Evolutionary conservation across 2,797 vertebrate species (phyloP).

Genomic region (Sebastiscus albofasciatus): DNA sequence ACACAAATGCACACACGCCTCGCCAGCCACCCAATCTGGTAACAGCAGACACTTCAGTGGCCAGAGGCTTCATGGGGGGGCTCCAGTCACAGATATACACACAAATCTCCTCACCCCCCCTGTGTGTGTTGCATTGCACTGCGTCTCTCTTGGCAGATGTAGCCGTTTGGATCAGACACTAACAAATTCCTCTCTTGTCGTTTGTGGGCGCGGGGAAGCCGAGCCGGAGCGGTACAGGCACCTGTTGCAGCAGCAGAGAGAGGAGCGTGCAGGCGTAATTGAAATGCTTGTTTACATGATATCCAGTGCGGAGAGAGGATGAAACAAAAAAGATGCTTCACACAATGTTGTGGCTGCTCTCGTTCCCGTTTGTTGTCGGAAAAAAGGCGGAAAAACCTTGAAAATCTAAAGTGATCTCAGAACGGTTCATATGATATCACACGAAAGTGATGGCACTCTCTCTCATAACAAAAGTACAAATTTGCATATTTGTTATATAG

Average conservation of each 20-base stretch:
- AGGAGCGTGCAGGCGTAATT: background rate
- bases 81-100: slow-evolving; percentile 20
- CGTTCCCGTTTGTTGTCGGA: background rate
- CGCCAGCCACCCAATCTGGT: slow-evolving; percentile 61
- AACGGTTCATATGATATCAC: background rate
- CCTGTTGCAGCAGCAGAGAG: slow-evolving; percentile 60
- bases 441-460: background rate
- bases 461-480: background rate
- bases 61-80: slow-evolving; percentile 53
- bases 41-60: slow-evolving; percentile 44
- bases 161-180: slow-evolving; percentile 56
- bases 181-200: slow-evolving; percentile 58
- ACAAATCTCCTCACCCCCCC: slow-evolving; percentile 2
- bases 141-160: slow-evolving; percentile 62
- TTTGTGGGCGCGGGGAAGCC: slow-evolving; percentile 17
- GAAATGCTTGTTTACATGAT: slow-evolving; percentile 34
- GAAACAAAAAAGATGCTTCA: background rate
- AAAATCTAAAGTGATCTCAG: background rate
- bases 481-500: background rate
- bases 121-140: slow-evolving; percentile 1
- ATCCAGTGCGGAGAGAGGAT: background rate
- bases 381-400: background rate
- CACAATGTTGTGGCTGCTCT: background rate
- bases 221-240: slow-evolving; percentile 37
- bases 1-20: slow-evolving; percentile 12